Conservation (phyloP, 2,797 vertebrate genomes). For the Antrozous pallidus region DNA sequence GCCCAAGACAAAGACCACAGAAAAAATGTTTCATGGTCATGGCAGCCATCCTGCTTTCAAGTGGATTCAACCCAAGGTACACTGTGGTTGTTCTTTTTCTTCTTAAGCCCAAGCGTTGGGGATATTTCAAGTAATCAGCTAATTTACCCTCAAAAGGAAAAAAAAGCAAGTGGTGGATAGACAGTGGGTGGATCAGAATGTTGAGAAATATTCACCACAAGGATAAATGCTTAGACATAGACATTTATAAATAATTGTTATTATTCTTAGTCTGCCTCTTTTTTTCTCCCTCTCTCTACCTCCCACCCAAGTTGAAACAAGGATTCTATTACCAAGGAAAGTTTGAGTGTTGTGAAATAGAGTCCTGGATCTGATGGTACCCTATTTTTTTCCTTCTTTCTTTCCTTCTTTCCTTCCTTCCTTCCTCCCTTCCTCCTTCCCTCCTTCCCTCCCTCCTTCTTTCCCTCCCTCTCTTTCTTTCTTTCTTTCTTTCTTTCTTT, state of each 20-base stretch:
- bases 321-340: constrained; percentile 1
- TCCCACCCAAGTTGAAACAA: constrained; percentile 53
- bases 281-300: neutral
- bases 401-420: too few relatives aligned
- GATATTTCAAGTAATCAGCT: constrained; percentile 27
- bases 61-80: neutral
- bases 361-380: neutral
- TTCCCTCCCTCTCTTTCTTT: too few relatives aligned
- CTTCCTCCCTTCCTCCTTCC: rapidly evolving
- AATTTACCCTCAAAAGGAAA: constrained; percentile 41
- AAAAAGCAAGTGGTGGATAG: constrained; percentile 33
- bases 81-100: neutral
- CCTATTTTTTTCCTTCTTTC: neutral
- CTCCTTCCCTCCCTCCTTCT: rapidly evolving
- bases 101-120: neutral
- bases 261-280: constrained; percentile 28
- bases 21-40: neutral
- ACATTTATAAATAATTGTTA: constrained; percentile 54
- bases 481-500: too few relatives aligned
- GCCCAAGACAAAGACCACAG: neutral
- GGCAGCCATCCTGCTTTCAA: neutral
- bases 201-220: constrained; percentile 39
- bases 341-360: neutral
- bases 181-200: constrained; percentile 35
- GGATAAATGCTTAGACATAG: constrained; percentile 22